phyloP scores from a whole-genome alignment of 1,140 invertebrate genomes.

The Dufourea novaeangliae region DNA sequence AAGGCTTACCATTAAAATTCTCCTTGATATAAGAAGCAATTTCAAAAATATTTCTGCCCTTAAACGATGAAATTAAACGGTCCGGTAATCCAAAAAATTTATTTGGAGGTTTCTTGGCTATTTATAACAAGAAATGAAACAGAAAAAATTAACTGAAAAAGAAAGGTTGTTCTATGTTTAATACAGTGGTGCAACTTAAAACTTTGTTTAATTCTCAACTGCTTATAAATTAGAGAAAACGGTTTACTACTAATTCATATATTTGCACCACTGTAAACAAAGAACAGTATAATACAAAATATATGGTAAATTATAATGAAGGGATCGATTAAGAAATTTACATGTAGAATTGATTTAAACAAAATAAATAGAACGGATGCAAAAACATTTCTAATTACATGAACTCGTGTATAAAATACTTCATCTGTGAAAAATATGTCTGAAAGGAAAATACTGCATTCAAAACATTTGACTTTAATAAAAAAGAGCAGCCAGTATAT shows the following conservation, averaged over 20 bases:
- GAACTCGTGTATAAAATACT: neutral
- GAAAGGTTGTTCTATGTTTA: neutral
- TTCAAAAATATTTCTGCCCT: conserved; percentile 81
- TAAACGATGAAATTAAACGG: conserved; percentile 80
- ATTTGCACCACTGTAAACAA: neutral
- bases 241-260: neutral
- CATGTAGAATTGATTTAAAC: conserved; percentile 48
- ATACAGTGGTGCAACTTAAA: neutral
- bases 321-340: conserved; percentile 58
- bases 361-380: conserved; percentile 5
- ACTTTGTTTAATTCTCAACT: neutral
- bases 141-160: conserved; percentile 53
- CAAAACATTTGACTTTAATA: neutral
- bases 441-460: neutral
- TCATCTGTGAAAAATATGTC: neutral
- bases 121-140: conserved; percentile 72
- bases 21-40: conserved; percentile 82
- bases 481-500: conserved; percentile 6
- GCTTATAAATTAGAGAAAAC: neutral
- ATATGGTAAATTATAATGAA: neutral
- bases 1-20: conserved; percentile 82
- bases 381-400: conserved; percentile 4
- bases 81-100: conserved; percentile 80
- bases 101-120: conserved; percentile 78
- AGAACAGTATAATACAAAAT: neutral